Evolutionary conservation across 2,888 invertebrate species (phyloP), one percentile per base, ranked within the genome.

Genomic region (Boloria euphrosyne): DNA sequence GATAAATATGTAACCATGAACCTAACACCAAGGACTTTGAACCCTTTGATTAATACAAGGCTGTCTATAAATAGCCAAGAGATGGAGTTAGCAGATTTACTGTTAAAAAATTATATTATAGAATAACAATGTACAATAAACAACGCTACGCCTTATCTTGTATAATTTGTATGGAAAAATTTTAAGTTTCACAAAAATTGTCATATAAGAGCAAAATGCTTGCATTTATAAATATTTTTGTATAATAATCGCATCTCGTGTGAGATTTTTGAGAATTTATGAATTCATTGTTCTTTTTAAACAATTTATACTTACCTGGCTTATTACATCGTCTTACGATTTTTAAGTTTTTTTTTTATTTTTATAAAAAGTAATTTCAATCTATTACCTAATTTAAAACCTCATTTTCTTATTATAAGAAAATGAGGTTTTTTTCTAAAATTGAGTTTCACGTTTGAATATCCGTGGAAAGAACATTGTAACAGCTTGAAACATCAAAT

Each of bases 201-300:
- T 49, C 6, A 49, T 14, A 49, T 14, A 49, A 49, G 10, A 49
- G 3, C 14, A 16, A 47, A 49, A 49, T 49, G 14, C 10, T 16
- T 49, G 47, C 47, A 49, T 49, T 49, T 16, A 38, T 38, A 38
- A 38, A 49, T 49, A 49, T 49, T 49, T 49, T 49, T 49, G 47
- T 49, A 16, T 49, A 49, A 49, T 16, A 49, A n/a, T 16, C 47
- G 4, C 47, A 49, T 49, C 3, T 49, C 5, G 47, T 7, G n/a
- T 7, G n/a, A 16, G 47, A 49, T 49, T 16, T n/a, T n/a, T 4
- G 47, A 16, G 47, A 49, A 38, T 38, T 38, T 38, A 22, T 22
- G 10, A 16, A 14, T 49, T 38, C 31, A 10, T 38, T 38, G 31
- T 10, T 38, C 31, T 22, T 22, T 22, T 22, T 10, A 38, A 10